A percentile compares a stretch with the other conserved stretches of the same genome.
Conservation (phyloP, 1,140 invertebrate species). For the Cydia pomonella region DNA sequence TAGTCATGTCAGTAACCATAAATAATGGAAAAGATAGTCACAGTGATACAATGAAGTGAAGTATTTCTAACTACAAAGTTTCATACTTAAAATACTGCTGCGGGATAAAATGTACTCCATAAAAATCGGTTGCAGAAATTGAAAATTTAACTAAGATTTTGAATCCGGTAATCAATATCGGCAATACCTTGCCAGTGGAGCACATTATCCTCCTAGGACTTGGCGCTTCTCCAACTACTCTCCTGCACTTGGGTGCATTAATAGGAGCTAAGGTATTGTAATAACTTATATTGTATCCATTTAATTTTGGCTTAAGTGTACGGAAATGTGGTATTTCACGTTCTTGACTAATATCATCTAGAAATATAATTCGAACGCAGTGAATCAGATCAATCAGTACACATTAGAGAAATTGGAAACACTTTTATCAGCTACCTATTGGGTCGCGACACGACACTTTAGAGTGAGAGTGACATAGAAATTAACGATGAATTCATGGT, state of each 20-base stretch:
- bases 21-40: no score
- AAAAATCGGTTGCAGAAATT: not conserved
- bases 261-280: not conserved
- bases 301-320: not conserved
- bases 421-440: no score
- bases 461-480: no score
- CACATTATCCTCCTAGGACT: conserved; percentile 2
- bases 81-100: not conserved
- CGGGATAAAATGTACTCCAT: not conserved
- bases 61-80: no score
- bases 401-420: no score
- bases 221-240: conserved; percentile 20
- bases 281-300: conserved; percentile 17
- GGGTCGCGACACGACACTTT: no score
- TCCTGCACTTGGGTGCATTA: conserved; percentile 16
- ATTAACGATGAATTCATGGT: no score
- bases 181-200: not conserved
- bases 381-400: no score
- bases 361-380: no score
- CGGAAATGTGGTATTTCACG: not conserved
- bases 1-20: no score
- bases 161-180: conserved; percentile 25
- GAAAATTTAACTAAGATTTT: not conserved
- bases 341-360: no score
- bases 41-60: no score